Conservation (phyloP, 2,888 invertebrate species). For the Meloe dianella region DNA sequence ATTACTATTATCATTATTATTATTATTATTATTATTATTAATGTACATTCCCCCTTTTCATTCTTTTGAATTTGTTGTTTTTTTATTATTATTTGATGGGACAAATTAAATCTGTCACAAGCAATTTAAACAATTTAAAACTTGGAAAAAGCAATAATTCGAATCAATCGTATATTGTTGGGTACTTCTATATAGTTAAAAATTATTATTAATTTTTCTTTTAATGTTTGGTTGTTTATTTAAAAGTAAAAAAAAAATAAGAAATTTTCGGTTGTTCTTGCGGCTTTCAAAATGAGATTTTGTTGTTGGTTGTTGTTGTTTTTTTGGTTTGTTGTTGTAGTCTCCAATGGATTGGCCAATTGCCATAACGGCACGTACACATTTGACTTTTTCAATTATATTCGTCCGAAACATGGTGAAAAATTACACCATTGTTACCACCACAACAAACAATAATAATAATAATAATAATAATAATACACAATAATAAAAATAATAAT, state of each 20-base stretch:
- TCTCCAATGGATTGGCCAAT: background rate
- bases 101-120: conserved; percentile 56
- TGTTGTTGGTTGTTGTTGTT: background rate
- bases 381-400: conserved; percentile 15
- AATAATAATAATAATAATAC: background rate
- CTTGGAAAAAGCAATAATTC: background rate
- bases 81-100: background rate
- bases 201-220: too few relatives aligned
- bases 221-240: too few relatives aligned
- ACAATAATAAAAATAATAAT: background rate
- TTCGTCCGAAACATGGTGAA: conserved; percentile 14
- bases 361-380: conserved; percentile 13
- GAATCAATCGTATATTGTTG: too few relatives aligned
- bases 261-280: background rate
- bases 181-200: too few relatives aligned
- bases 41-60: background rate
- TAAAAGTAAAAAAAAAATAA: too few relatives aligned
- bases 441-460: background rate
- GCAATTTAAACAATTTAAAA: conserved; percentile 55
- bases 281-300: background rate
- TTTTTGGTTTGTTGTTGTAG: background rate
- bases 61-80: background rate
- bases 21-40: background rate
- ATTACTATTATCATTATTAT: background rate
- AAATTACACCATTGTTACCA: conserved; percentile 11